Evolutionary conservation across 1,140 invertebrate genomes (phyloP), one percentile per base, ranked within the genome.

Genomic region (Drosophila punjabiensis): DNA sequence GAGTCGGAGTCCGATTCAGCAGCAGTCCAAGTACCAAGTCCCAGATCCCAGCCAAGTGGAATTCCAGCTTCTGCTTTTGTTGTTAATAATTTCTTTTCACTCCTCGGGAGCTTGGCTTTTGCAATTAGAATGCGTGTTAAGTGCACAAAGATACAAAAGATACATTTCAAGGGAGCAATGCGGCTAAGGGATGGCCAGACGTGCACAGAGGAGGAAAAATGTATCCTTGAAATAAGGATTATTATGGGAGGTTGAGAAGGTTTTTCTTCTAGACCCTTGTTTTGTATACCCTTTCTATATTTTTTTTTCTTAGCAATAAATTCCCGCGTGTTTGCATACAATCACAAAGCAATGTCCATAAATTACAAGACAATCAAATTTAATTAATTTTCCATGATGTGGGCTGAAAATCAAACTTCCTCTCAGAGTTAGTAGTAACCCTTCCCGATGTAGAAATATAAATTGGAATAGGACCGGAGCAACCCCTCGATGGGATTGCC

Each of bases 71-170:
- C 81, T 90, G 79, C 86, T 89, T 90, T 90, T 90, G 87, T 90
- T 90, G 87, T 89, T 91, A 90, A 90, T 90, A 80, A 90, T 90
- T 90, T 91, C 87, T 86, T 86, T 90, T 90, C 86, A 82, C 69
- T 71, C 18, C n/a, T 80, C 47, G 35, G 32, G 35, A 66, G 81
- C 75, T 70, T 75, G 76, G 64, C 79, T 73, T 75, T 82, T 81
- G 89, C 89, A 92, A 92, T 92, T 92, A 92, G 90, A 92, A 92
- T 92, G 89, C 89, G 90, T 92, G 89, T 89, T 89, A 89, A 89
- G 86, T 89, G 85, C 84, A 89, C 77, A 89, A 84, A 87, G 58
- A 70, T 70, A 86, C 82, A 63, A 75, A 76, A 83, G 52, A 85
- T 86, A 82, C 74, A 73, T 78, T 77, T 69, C 74, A 77, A 78